phyloP scores from a whole-genome alignment of 1,140 invertebrate genomes.

The Drosophila burlai region DNA sequence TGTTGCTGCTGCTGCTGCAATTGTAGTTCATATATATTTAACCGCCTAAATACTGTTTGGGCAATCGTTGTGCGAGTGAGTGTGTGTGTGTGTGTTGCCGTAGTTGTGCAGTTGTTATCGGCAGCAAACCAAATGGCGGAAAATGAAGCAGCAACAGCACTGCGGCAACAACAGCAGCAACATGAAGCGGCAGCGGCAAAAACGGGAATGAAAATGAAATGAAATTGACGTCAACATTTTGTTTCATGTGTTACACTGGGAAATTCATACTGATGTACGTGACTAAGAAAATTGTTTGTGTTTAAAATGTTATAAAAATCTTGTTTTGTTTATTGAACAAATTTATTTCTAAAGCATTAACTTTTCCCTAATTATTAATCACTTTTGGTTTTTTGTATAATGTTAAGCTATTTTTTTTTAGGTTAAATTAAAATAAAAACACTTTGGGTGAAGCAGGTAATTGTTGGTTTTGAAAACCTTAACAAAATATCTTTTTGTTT shows the following conservation, averaged over 20 bases:
- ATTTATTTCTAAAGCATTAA: no score
- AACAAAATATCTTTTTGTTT: no score
- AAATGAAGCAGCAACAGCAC: slow-evolving; percentile 64
- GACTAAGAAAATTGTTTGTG: no score
- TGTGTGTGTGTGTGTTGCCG: slow-evolving; percentile 25
- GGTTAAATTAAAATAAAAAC: no score
- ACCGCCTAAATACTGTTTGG: slow-evolving; percentile 74
- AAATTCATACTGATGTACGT: no score
- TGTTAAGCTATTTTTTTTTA: no score
- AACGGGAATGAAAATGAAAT: slow-evolving; percentile 55
- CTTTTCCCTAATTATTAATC: no score
- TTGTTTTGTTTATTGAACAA: no score
- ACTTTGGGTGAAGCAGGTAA: no score
- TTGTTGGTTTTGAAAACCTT: no score
- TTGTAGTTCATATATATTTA: slow-evolving; percentile 77
- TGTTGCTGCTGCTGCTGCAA: slow-evolving; percentile 21
- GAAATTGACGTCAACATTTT: slow-evolving; percentile 63
- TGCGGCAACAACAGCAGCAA: slow-evolving; percentile 45
- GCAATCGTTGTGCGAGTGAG: slow-evolving; percentile 24
- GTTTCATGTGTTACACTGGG: slow-evolving; percentile 25
- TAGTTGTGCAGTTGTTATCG: slow-evolving; percentile 62
- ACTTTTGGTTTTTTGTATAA: no score
- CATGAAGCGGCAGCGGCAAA: slow-evolving; percentile 32
- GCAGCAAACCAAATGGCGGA: slow-evolving; percentile 73
- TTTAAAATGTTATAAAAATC: no score